These are phyloP conservation scores for Onthophagus sagittarius DNA, from an alignment of 2,888 invertebrate species.

Conservation along the genomic window DNA sequence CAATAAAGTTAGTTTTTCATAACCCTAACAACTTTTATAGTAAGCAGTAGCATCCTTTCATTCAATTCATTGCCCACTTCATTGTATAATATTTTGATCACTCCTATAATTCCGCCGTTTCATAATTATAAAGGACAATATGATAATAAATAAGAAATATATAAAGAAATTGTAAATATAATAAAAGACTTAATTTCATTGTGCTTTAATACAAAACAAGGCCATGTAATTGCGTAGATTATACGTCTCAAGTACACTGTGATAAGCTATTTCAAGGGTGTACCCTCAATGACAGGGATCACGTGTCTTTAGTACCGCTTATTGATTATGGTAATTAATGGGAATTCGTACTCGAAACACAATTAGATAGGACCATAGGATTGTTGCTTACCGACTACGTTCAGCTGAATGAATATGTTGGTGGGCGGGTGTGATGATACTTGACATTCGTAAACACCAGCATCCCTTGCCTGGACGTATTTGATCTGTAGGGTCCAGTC, in stretches of 20 bases:
- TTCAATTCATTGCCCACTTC: no score
- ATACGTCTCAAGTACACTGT: background rate
- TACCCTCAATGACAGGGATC: background rate
- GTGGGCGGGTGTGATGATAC: constrained; percentile 88
- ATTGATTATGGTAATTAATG: constrained; percentile 18
- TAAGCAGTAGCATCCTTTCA: no score
- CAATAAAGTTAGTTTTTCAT: no score
- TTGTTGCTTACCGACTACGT: constrained; percentile 78
- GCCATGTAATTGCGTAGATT: background rate
- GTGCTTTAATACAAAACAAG: no score
- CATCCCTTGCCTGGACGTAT: constrained; percentile 81
- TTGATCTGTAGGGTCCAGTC: constrained; percentile 91
- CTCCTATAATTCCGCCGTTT: no score
- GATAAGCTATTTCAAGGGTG: background rate
- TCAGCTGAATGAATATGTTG: constrained; percentile 80
- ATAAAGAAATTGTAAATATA: no score
- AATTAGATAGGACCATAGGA: background rate
- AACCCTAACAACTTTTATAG: no score
- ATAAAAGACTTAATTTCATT: no score
- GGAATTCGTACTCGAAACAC: background rate
- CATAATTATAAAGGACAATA: no score
- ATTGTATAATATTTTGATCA: no score
- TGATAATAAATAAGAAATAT: no score
- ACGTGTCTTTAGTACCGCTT: background rate
- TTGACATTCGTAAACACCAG: constrained; percentile 86